Base-by-base conservation (phyloP, 2,113 vertebrate genomes). In the Ophthalmolycus amberensis region DNA sequence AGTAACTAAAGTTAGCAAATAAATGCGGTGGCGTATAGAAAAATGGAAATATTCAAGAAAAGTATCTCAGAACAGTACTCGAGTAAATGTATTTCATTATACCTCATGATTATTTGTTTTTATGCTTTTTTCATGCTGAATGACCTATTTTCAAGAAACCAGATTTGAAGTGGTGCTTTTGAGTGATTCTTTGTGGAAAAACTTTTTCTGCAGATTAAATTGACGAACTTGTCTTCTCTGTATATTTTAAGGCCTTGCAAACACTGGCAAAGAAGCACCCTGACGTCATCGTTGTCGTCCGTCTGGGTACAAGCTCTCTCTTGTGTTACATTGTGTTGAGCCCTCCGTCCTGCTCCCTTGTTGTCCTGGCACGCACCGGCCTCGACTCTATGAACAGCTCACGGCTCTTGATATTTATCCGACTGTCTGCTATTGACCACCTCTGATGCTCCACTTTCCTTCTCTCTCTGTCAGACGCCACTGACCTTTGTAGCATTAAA, bases 401-500 rank as follows among this genome's bases (percentile, higher is more conserved):
- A 46, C 29, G 34, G 27, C 62, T 80, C 14, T 34, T 85, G 80
- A 88, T 85, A 68, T 75, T 76, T 74, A 60, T 80, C 29, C 64
- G 69, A 44, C 52, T 71, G n/a, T 71, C 44, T 62, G 50, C 64
- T 73, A 50, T 70, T 70, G 80, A 86, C 69, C 5, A 5, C 50
- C 9, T 0, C 38, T 50, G 66, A 67, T 81, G 50, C 37, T 82
- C 16, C 38, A 32, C 75, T 78, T 15, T 77, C 52, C 76, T 7
- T 78, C 70, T 72, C 32, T 81, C 50, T 84, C 63, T 73, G 32
- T 77, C 59, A 93, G 94, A 94, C 27, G 79, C 62, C 29, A 46
- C 70, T 71, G 89, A 94, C 85, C 83, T 90, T 76, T 82, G n/a
- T 77, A 95, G 93, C 89, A 92, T 95, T 40, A 94, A 94, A 89